Evolutionary conservation across 1,140 invertebrate genomes (phyloP).

Genomic region (Armadillidium nasatum): DNA sequence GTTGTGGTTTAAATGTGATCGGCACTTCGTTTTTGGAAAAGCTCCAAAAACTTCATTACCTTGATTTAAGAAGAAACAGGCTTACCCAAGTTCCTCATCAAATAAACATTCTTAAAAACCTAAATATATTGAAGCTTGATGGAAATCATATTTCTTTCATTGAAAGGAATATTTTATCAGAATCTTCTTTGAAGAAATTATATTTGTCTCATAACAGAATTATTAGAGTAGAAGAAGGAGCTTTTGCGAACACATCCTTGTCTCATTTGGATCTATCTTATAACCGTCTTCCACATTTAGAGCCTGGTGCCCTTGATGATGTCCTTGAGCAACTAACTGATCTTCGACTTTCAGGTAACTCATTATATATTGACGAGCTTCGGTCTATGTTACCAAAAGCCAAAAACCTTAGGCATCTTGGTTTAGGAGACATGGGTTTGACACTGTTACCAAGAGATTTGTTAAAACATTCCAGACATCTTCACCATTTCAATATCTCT

Average conservation of each 20-base stretch:
- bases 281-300: conserved; percentile 65
- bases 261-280: conserved; percentile 65
- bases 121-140: conserved; percentile 64
- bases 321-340: conserved; percentile 58
- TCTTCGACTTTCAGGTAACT: conserved; percentile 65
- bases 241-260: conserved; percentile 63
- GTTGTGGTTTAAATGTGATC: conserved; percentile 64
- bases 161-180: conserved; percentile 35
- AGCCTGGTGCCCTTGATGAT: conserved; percentile 58
- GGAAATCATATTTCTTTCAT: conserved; percentile 64
- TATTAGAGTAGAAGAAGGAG: conserved; percentile 63
- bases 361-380: conserved; percentile 50
- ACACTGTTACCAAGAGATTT: conserved; percentile 55
- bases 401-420: conserved; percentile 56
- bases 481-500: conserved; percentile 57
- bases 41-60: conserved; percentile 54
- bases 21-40: conserved; percentile 60
- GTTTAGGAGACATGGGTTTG: conserved; percentile 56
- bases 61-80: conserved; percentile 72
- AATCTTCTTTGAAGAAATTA: conserved; percentile 54
- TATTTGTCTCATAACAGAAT: conserved; percentile 65
- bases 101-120: conserved; percentile 52
- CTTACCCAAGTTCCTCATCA: conserved; percentile 58
- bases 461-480: conserved; percentile 53
- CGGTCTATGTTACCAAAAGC: conserved; percentile 56